Conservation (phyloP, 2,888 invertebrate species). For the Eutolmus rufibarbis region DNA sequence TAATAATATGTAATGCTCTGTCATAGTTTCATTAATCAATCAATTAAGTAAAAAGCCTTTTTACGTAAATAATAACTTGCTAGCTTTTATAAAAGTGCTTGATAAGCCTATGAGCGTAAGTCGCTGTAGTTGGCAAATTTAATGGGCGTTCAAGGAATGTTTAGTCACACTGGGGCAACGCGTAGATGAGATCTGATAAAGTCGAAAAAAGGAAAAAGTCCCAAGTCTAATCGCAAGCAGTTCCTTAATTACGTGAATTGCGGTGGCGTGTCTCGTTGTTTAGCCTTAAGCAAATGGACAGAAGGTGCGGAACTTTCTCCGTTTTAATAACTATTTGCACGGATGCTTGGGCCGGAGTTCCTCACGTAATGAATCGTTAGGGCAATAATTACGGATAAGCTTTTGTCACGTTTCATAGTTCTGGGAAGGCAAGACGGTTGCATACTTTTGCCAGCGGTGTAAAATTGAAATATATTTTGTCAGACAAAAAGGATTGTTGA, state of each 20-base stretch:
- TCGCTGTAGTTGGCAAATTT: neutral
- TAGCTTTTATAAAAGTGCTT: neutral
- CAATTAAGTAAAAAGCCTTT: neutral
- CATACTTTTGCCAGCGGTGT: neutral
- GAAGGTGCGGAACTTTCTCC: neutral
- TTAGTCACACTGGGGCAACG: neutral
- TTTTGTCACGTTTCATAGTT: slow-evolving; percentile 26
- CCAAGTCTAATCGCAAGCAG: slow-evolving; percentile 14
- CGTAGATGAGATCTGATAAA: slow-evolving; percentile 28
- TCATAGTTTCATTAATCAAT: neutral
- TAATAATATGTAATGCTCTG: too few species aligned
- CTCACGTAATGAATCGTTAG: slow-evolving; percentile 34
- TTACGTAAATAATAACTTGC: neutral
- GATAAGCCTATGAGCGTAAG: neutral
- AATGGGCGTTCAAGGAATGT: neutral
- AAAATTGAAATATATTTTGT: neutral
- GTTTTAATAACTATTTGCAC: slow-evolving; percentile 33
- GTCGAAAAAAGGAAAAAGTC: neutral
- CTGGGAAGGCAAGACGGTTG: neutral
- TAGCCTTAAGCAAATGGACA: neutral
- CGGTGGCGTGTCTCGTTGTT: slow-evolving; percentile 23
- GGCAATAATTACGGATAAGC: slow-evolving; percentile 37
- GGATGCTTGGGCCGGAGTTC: slow-evolving; percentile 15
- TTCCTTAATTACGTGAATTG: slow-evolving; percentile 27
- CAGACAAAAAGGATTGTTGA: neutral